A percentile compares a stretch with the other conserved stretches of the same genome.
Conservation (phyloP, 2,797 vertebrate species). For the Ctenopoma kingsleyae region DNA sequence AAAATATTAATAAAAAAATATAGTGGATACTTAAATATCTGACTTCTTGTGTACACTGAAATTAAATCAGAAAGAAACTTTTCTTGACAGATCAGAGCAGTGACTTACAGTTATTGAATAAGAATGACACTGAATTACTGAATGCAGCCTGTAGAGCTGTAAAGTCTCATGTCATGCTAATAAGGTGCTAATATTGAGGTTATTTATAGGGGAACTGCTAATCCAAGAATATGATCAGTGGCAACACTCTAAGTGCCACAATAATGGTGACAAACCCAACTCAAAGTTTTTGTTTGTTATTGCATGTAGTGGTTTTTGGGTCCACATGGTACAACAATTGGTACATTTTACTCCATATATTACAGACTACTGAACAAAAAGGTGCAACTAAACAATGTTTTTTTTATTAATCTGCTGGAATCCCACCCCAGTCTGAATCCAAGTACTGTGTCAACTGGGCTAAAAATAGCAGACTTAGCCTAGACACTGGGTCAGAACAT, state of each 20-base stretch:
- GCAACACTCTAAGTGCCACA: neutral
- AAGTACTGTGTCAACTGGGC: slow-evolving; percentile 5
- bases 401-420: slow-evolving; percentile 19
- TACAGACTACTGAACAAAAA: neutral
- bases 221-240: neutral
- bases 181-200: neutral
- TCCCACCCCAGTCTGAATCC: slow-evolving; percentile 1
- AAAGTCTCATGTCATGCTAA: neutral
- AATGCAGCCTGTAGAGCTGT: neutral
- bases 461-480: slow-evolving; percentile 42
- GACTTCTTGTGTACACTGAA: neutral
- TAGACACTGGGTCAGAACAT: slow-evolving; percentile 41
- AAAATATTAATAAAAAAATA: neutral
- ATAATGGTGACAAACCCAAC: too few relatives aligned
- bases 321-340: neutral
- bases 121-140: neutral
- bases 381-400: slow-evolving; percentile 7
- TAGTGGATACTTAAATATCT: neutral
- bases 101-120: neutral
- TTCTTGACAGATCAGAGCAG: neutral
- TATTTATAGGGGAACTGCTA: neutral
- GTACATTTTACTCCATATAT: neutral
- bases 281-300: neutral
- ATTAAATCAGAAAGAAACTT: slow-evolving; percentile 3
- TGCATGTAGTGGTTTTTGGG: neutral